Percentiles rank a stretch among this genome's conserved stretches.
phyloP scores from a whole-genome alignment of 2,888 invertebrate genomes.

The Petrophora chlorosata region DNA sequence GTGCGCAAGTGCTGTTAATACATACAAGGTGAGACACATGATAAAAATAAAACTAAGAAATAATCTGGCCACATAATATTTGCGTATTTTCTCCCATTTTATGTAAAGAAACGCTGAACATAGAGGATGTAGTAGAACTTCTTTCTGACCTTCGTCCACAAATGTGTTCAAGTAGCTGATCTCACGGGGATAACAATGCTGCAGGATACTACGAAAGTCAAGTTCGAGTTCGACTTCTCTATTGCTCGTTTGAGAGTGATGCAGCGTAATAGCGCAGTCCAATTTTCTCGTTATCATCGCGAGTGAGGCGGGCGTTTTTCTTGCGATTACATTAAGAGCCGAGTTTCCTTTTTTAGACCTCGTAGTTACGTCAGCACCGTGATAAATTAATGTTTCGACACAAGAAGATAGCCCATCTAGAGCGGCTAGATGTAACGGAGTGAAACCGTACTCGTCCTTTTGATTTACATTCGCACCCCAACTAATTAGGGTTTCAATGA shows the following conservation, averaged over 20 bases:
- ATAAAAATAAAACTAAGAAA: slow-evolving; percentile 92
- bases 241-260: slow-evolving; percentile 90
- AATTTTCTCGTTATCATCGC: slow-evolving; percentile 92
- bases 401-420: slow-evolving; percentile 93
- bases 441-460: slow-evolving; percentile 93
- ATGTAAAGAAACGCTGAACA: slow-evolving; percentile 94
- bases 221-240: slow-evolving; percentile 92
- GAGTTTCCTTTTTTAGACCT: slow-evolving; percentile 94
- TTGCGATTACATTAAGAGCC: slow-evolving; percentile 92
- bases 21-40: slow-evolving; percentile 91
- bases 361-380: slow-evolving; percentile 95
- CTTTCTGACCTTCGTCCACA: slow-evolving; percentile 94
- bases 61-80: slow-evolving; percentile 92
- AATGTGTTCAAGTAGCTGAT: slow-evolving; percentile 94
- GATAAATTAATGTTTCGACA: slow-evolving; percentile 92
- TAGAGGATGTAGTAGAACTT: slow-evolving; percentile 92
- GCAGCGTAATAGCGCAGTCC: slow-evolving; percentile 90
- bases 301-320: slow-evolving; percentile 93
- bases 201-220: slow-evolving; percentile 91
- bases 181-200: slow-evolving; percentile 92
- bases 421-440: slow-evolving; percentile 93
- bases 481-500: slow-evolving; percentile 89
- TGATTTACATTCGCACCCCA: slow-evolving; percentile 93
- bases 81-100: slow-evolving; percentile 95
- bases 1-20: slow-evolving; percentile 91